Percentiles rank a stretch among this genome's conserved stretches.
phyloP scores from a whole-genome alignment of 1,140 invertebrate species.

The Plectus sambesii region DNA sequence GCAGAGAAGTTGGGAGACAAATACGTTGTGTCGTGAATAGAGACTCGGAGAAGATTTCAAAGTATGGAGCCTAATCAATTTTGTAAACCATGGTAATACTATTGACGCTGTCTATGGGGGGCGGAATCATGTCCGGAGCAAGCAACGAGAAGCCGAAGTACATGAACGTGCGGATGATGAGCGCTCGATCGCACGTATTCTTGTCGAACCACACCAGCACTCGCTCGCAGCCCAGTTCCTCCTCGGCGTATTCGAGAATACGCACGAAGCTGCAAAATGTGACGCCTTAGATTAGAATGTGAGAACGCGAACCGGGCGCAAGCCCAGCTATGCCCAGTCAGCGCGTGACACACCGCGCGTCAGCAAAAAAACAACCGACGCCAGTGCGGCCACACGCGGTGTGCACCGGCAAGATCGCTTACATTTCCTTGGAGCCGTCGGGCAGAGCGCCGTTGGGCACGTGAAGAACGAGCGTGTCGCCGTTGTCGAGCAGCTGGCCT shows the following conservation, averaged over 20 bases:
- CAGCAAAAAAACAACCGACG: neutral
- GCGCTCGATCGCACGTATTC: constrained; percentile 67
- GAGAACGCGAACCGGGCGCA: constrained; percentile 13
- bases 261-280: constrained; percentile 59
- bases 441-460: constrained; percentile 68
- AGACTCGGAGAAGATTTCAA: too few relatives aligned
- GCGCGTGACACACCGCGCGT: constrained; percentile 6
- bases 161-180: constrained; percentile 83
- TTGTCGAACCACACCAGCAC: constrained; percentile 71
- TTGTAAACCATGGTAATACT: constrained; percentile 68
- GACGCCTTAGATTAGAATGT: too few relatives aligned
- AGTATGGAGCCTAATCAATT: too few relatives aligned
- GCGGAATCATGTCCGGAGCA: constrained; percentile 69
- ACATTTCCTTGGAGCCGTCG: constrained; percentile 75
- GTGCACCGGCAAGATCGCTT: constrained; percentile 16
- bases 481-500: constrained; percentile 70
- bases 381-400: constrained; percentile 1
- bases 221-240: constrained; percentile 67
- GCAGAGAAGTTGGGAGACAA: too few relatives aligned
- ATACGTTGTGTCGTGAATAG: too few relatives aligned
- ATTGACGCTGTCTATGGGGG: constrained; percentile 49
- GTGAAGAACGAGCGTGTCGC: constrained; percentile 68
- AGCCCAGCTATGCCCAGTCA: constrained; percentile 10
- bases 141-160: constrained; percentile 81
- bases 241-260: constrained; percentile 86